These are phyloP conservation scores for Enteromius paludinosus DNA, from an alignment of 2,797 vertebrate species.

Conservation along the genomic window DNA sequence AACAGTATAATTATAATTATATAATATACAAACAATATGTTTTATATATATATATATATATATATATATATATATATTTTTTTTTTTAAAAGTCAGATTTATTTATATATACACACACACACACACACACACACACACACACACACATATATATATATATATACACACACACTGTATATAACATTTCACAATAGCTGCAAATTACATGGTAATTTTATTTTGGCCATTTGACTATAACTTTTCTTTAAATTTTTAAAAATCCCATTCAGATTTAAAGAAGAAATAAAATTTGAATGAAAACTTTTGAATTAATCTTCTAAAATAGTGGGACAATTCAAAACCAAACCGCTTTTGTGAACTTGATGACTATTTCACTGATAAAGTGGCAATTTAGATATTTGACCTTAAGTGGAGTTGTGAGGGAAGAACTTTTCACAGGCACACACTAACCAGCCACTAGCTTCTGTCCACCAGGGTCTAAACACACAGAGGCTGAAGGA, in stretches of 20 bases:
- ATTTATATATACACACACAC: too few relatives aligned
- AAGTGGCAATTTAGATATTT: conserved; percentile 45
- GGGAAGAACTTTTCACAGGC: conserved; percentile 76
- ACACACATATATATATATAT: too few relatives aligned
- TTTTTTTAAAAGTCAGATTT: too few relatives aligned
- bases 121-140: too few relatives aligned
- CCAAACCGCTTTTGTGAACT: background rate
- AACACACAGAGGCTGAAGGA: conserved; percentile 63
- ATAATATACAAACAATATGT: too few relatives aligned
- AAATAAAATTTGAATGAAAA: background rate
- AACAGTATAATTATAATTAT: too few relatives aligned
- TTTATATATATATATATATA: too few relatives aligned
- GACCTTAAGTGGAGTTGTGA: conserved; percentile 63
- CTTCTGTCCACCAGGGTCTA: conserved; percentile 75
- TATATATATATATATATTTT: too few relatives aligned
- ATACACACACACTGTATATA: too few relatives aligned
- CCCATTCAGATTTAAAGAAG: background rate
- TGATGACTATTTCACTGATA: background rate
- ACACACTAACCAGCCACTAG: conserved; percentile 69
- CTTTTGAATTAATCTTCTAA: background rate
- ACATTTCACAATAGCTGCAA: too few relatives aligned
- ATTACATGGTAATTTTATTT: background rate
- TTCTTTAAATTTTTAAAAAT: too few relatives aligned
- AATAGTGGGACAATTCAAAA: background rate
- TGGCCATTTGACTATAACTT: background rate